Percentiles rank a stretch among this genome's conserved stretches.
phyloP scores from a whole-genome alignment of 2,888 invertebrate genomes.

The Beris chalybata region DNA sequence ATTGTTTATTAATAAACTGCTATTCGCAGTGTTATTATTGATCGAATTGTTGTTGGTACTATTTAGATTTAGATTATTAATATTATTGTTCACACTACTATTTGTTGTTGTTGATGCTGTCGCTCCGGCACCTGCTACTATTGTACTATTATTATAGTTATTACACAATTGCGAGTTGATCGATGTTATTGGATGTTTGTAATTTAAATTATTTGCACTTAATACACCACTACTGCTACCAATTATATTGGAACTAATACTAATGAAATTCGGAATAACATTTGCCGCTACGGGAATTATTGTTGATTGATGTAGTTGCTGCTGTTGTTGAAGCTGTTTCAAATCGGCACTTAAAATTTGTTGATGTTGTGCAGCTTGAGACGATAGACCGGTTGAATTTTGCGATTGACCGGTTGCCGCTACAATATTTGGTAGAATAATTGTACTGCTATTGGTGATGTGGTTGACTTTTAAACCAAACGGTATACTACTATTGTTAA shows the following conservation, averaged over 20 bases:
- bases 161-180: conserved; percentile 30
- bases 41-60: conserved; percentile 32
- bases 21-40: conserved; percentile 36
- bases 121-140: conserved; percentile 1
- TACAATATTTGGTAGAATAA: conserved; percentile 24
- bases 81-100: conserved; percentile 36
- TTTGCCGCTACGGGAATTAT: conserved; percentile 16
- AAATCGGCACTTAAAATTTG: conserved; percentile 17
- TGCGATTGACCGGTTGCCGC: conserved; percentile 11
- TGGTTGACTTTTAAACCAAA: conserved; percentile 11
- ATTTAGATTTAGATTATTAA: conserved; percentile 37
- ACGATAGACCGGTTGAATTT: conserved; percentile 25
- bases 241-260: conserved; percentile 22
- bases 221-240: conserved; percentile 13
- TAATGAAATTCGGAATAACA: conserved; percentile 16
- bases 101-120: conserved; percentile 32
- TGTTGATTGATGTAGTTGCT: conserved; percentile 10
- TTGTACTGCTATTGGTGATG: conserved; percentile 8
- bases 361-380: conserved; percentile 28
- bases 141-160: conserved; percentile 25
- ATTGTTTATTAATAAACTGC: conserved; percentile 40
- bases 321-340: conserved; percentile 38
- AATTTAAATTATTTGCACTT: conserved; percentile 42
- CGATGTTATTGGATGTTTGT: conserved; percentile 33
- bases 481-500: conserved; percentile 1